phyloP scores from a whole-genome alignment of 2,113 vertebrate genomes.

The Phrynocephalus versicolor region DNA sequence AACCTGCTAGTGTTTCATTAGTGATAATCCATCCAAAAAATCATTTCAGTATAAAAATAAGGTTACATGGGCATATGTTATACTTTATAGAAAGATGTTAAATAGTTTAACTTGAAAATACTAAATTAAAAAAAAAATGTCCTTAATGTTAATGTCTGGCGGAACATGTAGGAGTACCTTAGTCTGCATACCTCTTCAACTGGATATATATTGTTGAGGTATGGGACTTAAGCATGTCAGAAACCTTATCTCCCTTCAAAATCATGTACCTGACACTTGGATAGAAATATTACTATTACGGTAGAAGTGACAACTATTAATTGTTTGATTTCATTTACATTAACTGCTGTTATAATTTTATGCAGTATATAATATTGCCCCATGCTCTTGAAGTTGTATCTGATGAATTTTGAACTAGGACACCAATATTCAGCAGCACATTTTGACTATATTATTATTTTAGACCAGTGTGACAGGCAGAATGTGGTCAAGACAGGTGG shows the following conservation, averaged over 20 bases:
- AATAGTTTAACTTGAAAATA: background rate
- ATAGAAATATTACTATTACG: background rate
- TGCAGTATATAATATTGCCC: background rate
- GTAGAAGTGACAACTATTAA: background rate
- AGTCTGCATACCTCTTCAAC: background rate
- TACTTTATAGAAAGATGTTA: background rate
- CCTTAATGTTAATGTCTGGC: conserved; percentile 17
- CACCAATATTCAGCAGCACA: background rate
- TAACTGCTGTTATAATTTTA: background rate
- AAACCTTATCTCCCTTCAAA: background rate
- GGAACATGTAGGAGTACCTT: background rate
- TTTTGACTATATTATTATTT: background rate
- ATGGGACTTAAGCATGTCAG: background rate
- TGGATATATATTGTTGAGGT: background rate
- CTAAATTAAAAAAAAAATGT: background rate
- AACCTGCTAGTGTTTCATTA: conserved; percentile 51
- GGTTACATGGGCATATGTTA: background rate
- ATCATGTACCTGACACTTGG: background rate
- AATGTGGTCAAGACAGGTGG: background rate
- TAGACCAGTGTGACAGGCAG: no score
- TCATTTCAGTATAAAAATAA: conserved; percentile 10
- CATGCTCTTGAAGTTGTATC: background rate
- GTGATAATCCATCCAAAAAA: conserved; percentile 33
- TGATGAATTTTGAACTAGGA: background rate
- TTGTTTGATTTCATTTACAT: background rate